Percentiles rank a stretch among this genome's conserved stretches.
Evolutionary conservation across 2,888 invertebrate species (phyloP).

Genomic region (Melinaea menophilus): DNA sequence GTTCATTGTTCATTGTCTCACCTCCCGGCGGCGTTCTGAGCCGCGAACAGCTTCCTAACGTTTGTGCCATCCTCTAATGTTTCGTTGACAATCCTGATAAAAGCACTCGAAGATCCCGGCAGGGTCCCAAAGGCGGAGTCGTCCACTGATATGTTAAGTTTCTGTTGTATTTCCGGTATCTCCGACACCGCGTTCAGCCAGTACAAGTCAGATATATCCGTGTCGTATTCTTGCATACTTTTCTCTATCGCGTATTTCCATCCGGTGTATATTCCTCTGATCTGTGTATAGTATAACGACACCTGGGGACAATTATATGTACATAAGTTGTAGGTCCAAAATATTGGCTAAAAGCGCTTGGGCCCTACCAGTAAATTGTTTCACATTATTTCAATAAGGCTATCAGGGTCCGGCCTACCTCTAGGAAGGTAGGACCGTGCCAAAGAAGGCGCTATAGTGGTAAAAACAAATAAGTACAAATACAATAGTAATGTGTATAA

Average conservation of each 20-base stretch:
- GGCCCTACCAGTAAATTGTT: too few species aligned
- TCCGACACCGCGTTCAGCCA: slow-evolving; percentile 88
- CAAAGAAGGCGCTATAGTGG: too few species aligned
- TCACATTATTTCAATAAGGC: too few species aligned
- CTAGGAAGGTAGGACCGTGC: too few species aligned
- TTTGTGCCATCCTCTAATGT: slow-evolving; percentile 55
- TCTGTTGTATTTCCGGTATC: slow-evolving; percentile 81
- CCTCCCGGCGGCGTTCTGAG: slow-evolving; percentile 89
- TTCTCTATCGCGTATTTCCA: slow-evolving; percentile 83
- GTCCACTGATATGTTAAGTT: slow-evolving; percentile 64
- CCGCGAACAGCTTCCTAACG: slow-evolving; percentile 80
- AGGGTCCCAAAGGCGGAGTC: slow-evolving; percentile 48
- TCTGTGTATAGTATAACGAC: slow-evolving; percentile 85
- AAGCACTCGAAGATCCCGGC: slow-evolving; percentile 78
- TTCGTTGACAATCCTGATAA: slow-evolving; percentile 79
- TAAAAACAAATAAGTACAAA: too few species aligned
- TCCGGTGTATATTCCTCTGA: slow-evolving; percentile 87
- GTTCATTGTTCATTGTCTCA: slow-evolving; percentile 44
- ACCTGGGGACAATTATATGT: slow-evolving; percentile 66
- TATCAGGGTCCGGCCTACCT: too few species aligned
- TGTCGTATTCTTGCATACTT: slow-evolving; percentile 78
- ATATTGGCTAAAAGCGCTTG: too few species aligned
- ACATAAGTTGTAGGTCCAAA: background rate
- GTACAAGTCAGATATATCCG: slow-evolving; percentile 81
- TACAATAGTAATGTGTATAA: too few species aligned